A percentile compares a stretch with the other conserved stretches of the same genome.
phyloP scores from a whole-genome alignment of 2,888 invertebrate species.

The Euplexia lucipara region DNA sequence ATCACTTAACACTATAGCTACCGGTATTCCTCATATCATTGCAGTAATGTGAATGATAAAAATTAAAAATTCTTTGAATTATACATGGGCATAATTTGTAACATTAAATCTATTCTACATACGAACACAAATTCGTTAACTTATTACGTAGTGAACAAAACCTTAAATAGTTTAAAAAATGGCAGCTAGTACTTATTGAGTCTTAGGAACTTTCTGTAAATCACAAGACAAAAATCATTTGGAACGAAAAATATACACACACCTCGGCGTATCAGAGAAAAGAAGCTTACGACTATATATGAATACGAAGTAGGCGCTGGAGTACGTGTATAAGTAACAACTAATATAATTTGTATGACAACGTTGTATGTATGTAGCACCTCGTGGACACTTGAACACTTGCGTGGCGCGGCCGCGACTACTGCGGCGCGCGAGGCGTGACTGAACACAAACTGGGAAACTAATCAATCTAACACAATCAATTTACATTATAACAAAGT shows the following conservation, averaged over 20 bases:
- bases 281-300: slow-evolving; percentile 49
- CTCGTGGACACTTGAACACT: slow-evolving; percentile 77
- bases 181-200: slow-evolving; percentile 85
- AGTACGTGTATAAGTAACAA: slow-evolving; percentile 56
- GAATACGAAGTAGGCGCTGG: slow-evolving; percentile 52
- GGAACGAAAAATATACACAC: slow-evolving; percentile 48
- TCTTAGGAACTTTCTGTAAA: slow-evolving; percentile 88
- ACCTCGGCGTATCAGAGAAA: slow-evolving; percentile 26
- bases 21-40: slow-evolving; percentile 51
- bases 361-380: slow-evolving; percentile 68
- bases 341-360: slow-evolving; percentile 54
- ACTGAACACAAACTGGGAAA: slow-evolving; percentile 43
- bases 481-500: slow-evolving; percentile 20
- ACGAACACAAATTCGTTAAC: slow-evolving; percentile 75
- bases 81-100: slow-evolving; percentile 62
- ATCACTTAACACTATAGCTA: slow-evolving; percentile 71
- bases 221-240: slow-evolving; percentile 73
- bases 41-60: slow-evolving; percentile 50
- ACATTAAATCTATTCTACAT: slow-evolving; percentile 67
- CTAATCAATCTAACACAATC: slow-evolving; percentile 20
- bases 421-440: not conserved
- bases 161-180: slow-evolving; percentile 74
- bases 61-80: slow-evolving; percentile 47
- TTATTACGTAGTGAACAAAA: slow-evolving; percentile 73
- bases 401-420: slow-evolving; percentile 44